These are phyloP conservation scores for Fragum fragum DNA, from an alignment of 2,888 invertebrate species.

Conservation along the genomic window DNA sequence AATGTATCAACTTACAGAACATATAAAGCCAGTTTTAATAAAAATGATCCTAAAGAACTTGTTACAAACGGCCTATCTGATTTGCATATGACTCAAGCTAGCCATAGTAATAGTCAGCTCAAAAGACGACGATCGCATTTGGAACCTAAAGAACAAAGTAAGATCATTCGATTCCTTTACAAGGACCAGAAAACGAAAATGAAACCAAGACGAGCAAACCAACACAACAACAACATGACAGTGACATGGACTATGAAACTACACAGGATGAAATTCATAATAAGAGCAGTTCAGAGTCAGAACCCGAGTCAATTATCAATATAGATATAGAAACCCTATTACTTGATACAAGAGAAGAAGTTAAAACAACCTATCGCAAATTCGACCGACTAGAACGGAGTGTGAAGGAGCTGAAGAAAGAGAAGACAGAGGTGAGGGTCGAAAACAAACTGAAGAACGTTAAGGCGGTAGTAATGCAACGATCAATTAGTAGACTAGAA, in stretches of 20 bases:
- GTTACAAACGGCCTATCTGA: not conserved
- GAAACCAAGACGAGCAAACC: not conserved
- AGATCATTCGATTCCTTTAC: too few relatives aligned
- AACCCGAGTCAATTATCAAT: not conserved
- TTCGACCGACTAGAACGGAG: not conserved
- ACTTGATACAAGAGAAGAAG: not conserved
- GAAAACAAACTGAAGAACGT: not conserved
- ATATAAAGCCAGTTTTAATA: too few relatives aligned
- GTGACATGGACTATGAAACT: not conserved
- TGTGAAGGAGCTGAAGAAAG: not conserved
- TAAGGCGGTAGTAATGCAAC: not conserved
- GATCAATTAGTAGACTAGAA: not conserved
- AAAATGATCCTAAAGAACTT: too few relatives aligned
- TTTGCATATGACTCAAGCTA: not conserved
- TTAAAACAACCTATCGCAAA: not conserved
- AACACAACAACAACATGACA: not conserved
- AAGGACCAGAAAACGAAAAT: too few relatives aligned
- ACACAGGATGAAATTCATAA: not conserved
- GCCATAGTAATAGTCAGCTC: not conserved
- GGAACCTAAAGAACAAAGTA: too few relatives aligned
- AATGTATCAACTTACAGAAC: too few relatives aligned
- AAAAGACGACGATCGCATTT: too few relatives aligned
- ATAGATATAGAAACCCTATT: not conserved
- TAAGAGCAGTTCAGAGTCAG: not conserved
- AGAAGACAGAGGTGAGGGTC: not conserved